Conservation (phyloP, 2,888 invertebrate species). For the Parnassius orleans region DNA sequence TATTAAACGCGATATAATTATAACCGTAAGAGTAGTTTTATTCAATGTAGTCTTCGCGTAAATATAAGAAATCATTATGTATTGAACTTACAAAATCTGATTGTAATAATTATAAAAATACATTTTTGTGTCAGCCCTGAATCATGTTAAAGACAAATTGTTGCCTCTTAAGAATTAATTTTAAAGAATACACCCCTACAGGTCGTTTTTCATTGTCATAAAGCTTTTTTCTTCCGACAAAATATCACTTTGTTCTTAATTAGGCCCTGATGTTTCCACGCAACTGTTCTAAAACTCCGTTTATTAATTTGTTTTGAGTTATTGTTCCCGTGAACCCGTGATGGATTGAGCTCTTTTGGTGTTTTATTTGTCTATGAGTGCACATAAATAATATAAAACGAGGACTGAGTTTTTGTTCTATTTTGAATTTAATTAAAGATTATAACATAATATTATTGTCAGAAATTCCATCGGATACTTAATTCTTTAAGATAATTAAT, state of each 20-base stretch:
- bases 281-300: conserved; percentile 38
- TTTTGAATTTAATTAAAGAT: too few relatives aligned
- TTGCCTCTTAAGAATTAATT: conserved; percentile 71
- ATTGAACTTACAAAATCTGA: too few relatives aligned
- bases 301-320: conserved; percentile 42
- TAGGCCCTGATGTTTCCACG: conserved; percentile 50
- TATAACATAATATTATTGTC: too few relatives aligned
- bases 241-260: conserved; percentile 56
- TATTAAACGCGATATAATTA: too few relatives aligned
- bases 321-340: conserved; percentile 25
- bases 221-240: conserved; percentile 42
- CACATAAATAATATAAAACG: neutral
- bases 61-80: too few relatives aligned
- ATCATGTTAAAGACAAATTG: conserved; percentile 46
- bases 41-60: too few relatives aligned
- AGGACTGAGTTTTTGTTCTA: too few relatives aligned
- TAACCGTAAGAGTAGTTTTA: too few relatives aligned
- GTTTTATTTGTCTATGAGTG: conserved; percentile 1
- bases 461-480: too few relatives aligned
- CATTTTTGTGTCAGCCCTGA: conserved; percentile 11
- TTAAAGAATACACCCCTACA: conserved; percentile 46
- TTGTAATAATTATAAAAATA: too few relatives aligned
- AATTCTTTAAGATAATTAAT: too few relatives aligned
- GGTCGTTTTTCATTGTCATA: conserved; percentile 64
- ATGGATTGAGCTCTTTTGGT: conserved; percentile 10